phyloP scores from a whole-genome alignment of 2,888 invertebrate genomes.

The Melolontha melolontha region DNA sequence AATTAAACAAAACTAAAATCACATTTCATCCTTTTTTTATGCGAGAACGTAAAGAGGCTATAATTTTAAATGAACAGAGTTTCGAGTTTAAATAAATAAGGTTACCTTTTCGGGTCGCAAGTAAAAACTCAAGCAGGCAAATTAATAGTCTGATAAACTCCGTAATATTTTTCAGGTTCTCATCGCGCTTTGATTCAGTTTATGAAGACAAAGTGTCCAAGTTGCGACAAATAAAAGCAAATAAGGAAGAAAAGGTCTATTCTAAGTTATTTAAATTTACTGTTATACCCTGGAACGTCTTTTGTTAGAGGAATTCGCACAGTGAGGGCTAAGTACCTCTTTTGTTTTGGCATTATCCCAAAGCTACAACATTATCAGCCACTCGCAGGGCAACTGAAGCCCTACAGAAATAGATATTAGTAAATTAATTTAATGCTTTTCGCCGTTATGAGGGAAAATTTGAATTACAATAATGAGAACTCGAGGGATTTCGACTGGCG shows the following conservation, averaged over 20 bases:
- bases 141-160: conserved; percentile 45
- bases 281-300: conserved; percentile 47
- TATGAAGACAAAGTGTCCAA: conserved; percentile 50
- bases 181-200: conserved; percentile 43
- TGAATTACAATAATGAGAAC: conserved; percentile 39
- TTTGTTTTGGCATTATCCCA: conserved; percentile 43
- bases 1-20: too few relatives aligned
- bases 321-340: conserved; percentile 39
- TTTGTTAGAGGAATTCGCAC: conserved; percentile 41
- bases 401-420: conserved; percentile 43
- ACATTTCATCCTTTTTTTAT: too few relatives aligned
- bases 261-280: conserved; percentile 51
- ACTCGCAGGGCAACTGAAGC: conserved; percentile 42
- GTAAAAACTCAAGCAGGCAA: conserved; percentile 38
- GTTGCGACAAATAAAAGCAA: conserved; percentile 46
- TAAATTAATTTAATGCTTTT: conserved; percentile 42
- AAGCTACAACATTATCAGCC: conserved; percentile 41
- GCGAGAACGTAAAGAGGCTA: too few relatives aligned
- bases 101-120: neutral
- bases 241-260: conserved; percentile 44
- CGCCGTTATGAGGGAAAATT: conserved; percentile 40
- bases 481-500: conserved; percentile 28
- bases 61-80: too few relatives aligned
- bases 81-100: conserved; percentile 18
- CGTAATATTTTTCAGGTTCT: conserved; percentile 45